These are phyloP conservation scores for Caerostris darwini DNA, from an alignment of 1,140 invertebrate genomes.

Conservation along the genomic window DNA sequence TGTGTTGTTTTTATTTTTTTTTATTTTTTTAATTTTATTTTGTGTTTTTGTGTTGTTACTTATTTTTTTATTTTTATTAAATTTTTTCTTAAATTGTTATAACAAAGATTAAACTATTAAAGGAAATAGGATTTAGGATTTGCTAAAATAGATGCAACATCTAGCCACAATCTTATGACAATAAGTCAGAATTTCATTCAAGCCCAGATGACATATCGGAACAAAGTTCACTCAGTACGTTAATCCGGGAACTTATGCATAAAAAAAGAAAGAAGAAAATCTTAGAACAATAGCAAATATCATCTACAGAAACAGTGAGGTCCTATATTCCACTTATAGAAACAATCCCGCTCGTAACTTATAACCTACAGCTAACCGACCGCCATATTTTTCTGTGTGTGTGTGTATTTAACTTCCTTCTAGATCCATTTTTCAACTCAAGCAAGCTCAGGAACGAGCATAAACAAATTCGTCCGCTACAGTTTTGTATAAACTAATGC, in stretches of 20 bases:
- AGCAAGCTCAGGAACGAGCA: neutral
- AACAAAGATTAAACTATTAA: no score
- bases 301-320: neutral
- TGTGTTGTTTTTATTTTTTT: no score
- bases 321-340: neutral
- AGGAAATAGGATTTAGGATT: no score
- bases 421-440: constrained; percentile 3
- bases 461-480: constrained; percentile 17
- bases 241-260: neutral
- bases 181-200: neutral
- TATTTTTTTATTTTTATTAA: no score
- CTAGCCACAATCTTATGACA: neutral
- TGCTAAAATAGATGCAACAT: no score
- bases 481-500: neutral
- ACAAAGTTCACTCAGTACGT: neutral
- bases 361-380: neutral
- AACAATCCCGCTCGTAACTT: neutral
- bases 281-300: neutral
- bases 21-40: no score
- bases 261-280: neutral
- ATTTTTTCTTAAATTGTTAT: no score
- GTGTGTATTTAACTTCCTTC: neutral
- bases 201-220: neutral
- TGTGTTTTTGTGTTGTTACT: no score
- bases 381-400: neutral